Base-by-base conservation (phyloP, 2,113 vertebrate species). In the Naja naja region DNA sequence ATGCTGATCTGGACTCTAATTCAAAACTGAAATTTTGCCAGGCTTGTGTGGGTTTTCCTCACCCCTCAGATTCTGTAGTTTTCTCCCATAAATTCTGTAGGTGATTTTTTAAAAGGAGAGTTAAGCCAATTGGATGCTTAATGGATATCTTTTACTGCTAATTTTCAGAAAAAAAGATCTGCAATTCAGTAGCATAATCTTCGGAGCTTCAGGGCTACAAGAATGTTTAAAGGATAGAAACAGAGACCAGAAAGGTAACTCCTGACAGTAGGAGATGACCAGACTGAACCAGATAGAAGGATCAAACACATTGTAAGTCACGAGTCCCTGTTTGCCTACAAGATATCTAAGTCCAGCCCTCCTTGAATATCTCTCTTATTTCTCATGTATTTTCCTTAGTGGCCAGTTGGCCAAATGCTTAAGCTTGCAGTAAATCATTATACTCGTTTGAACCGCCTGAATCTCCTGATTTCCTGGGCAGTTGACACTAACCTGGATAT, bases 41-140 rank as follows among this genome's bases (percentile, higher is more conserved):
- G 91, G 94, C 54, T 16, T 43, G 47, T 53, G 39, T 96, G 95
- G 95, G 94, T 69, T 11, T 4, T 4, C 1, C 14, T 4, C 12
- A 4, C 11, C 27, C 60, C 0, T 14, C 64, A 74, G 7, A 74
- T 34, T 74, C 69, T 74, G 93, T 95, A 34, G n/a, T 74, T 74
- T 89, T 56, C 23, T 58, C 56, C 56, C 56, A 74, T 5, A 39
- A 39, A 20, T 39, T 39, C 69, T 81, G 94, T 94, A 39, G 93
- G 58, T 91, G 93, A 86, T 95, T n/a, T 60, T 96, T 94, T 92
- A 95, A 94, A 95, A 93, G 96, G 95, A 92, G 95, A 95, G 87
- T 39, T 81, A 95, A 97, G 93, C 93, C 95, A 97, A 97, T 97
- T 96, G 96, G 94, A 96, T 95, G 95, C 92, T 86, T 56, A 91